Evolutionary conservation across 2,113 vertebrate species (phyloP).

Genomic region (Calonectris borealis): DNA sequence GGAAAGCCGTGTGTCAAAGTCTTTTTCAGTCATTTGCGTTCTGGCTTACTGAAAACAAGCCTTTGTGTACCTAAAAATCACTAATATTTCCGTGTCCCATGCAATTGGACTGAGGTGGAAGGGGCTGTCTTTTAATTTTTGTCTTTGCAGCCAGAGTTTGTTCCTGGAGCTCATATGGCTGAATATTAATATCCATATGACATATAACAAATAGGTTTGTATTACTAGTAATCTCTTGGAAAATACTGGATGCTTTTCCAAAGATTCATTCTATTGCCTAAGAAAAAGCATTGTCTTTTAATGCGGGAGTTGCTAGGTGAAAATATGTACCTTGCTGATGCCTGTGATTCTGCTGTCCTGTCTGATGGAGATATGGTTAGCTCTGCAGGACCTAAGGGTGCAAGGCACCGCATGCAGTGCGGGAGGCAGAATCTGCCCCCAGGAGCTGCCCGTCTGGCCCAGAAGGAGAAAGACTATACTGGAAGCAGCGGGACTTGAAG

Average conservation of each 20-base stretch:
- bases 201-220: not conserved
- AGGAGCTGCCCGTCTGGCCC: not conserved
- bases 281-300: not conserved
- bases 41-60: conserved; percentile 10
- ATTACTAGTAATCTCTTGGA: not conserved
- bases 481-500: not conserved
- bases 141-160: not conserved
- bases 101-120: not conserved
- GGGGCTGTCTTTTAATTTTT: not conserved
- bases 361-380: not conserved
- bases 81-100: not conserved
- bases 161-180: not conserved
- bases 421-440: not conserved
- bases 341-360: not conserved
- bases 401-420: accelerated
- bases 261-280: not conserved
- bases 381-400: not conserved
- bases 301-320: not conserved
- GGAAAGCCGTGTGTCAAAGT: conserved; percentile 16
- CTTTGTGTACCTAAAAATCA: not conserved
- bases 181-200: not conserved
- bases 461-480: not conserved
- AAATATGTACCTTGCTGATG: not conserved
- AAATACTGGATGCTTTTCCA: not conserved
- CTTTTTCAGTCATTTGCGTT: not conserved